phyloP scores from a whole-genome alignment of 2,797 vertebrate species.

The Peromyscus attwateri region DNA sequence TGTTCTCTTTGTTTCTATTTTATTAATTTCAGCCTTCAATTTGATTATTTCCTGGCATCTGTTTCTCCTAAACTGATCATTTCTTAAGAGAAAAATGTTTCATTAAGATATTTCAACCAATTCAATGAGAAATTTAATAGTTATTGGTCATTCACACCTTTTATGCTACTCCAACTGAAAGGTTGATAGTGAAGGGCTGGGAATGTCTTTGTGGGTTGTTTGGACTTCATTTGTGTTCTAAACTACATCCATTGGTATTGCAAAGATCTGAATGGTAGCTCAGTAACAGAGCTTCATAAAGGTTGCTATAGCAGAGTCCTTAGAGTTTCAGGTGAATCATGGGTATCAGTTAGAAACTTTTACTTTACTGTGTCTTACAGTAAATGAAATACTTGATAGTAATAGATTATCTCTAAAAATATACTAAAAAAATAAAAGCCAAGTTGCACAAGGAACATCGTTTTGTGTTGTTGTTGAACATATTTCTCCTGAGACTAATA shows the following conservation, averaged over 20 bases:
- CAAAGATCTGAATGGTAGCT: not conserved
- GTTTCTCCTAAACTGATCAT: not conserved
- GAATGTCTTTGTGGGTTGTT: not conserved
- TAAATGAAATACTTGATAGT: not conserved
- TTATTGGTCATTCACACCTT: not conserved
- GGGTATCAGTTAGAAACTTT: not conserved
- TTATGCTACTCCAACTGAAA: not conserved
- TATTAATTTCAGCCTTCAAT: no score
- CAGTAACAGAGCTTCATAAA: not conserved
- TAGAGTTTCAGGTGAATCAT: not conserved
- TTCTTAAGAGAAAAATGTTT: not conserved
- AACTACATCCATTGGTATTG: not conserved
- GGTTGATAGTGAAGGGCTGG: not conserved
- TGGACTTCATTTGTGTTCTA: not conserved
- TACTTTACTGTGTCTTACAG: not conserved
- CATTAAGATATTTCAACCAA: not conserved
- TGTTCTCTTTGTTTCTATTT: no score
- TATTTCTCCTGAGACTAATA: constrained; percentile 59
- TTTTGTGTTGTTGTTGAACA: constrained; percentile 15
- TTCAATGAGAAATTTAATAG: not conserved
- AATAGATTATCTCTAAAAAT: not conserved
- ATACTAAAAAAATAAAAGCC: not conserved
- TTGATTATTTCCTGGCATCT: no score
- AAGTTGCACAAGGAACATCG: not conserved
- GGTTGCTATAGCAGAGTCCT: not conserved